Base-by-base conservation (phyloP, 2,888 invertebrate genomes). In the Julus scanicus region DNA sequence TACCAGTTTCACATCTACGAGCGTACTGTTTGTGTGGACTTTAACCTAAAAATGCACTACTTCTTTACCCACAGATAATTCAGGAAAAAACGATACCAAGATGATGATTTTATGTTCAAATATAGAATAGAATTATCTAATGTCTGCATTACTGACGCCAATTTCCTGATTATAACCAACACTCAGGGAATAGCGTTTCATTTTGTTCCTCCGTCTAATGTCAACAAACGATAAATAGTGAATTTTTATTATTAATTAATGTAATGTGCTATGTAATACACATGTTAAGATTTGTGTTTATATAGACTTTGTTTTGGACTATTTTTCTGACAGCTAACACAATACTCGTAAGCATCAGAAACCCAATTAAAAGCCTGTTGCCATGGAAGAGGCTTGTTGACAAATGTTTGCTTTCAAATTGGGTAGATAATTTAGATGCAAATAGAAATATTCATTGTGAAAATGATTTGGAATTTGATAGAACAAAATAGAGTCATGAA, bases 141-240 rank as follows among this genome's bases (percentile, higher is more conserved):
- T 71, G 71, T 9, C 29, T 71, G 71, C 9, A 71, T 71, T 71
- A 29, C 29, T 71, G 71, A 71, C 71, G 71, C 71, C 71, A 71
- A 57, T 71, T 71, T 71, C 20, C 71, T 71, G 71, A 71, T 63
- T 71, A 71, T 20, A 15, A 15, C 53, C 53, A 53, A 53, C 17
- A 4, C n/a, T 9, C 9, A 6, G 5, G 71, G 20, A 71, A 71
- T 71, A 2, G 11, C 63, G n/a, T 71, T 71, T 29, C 71, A 71
- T 71, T 71, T 29, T 20, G 71, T 71, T 53, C 53, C 71, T 29
- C 20, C 2, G 71, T 71, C 71, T 29, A 20, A 20, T 71, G 20
- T 71, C 71, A 71, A 71, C 20, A 71, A 71, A 71, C 71, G 20
- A 29, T 71, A 71, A 71, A 71, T 20, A 20, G 71, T 71, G 71